These are phyloP conservation scores for Neolamprologus hecqui DNA, from an alignment of 2,113 vertebrate genomes.

Conservation along the genomic window DNA sequence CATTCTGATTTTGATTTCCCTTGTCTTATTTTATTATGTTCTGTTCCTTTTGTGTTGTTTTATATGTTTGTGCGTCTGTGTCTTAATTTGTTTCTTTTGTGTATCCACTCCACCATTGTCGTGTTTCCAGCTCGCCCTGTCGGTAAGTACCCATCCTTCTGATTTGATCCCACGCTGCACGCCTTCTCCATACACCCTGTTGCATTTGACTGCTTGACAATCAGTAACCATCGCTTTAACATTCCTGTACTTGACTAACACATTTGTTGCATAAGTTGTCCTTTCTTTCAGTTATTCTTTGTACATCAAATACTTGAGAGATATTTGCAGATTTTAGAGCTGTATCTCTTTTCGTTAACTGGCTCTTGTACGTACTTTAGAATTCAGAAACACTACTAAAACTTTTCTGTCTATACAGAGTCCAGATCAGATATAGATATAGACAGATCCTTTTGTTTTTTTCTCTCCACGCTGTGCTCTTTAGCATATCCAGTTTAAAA, in stretches of 20 bases:
- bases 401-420: neutral
- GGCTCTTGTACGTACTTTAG: neutral
- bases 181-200: slow-evolving; percentile 58
- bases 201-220: slow-evolving; percentile 33
- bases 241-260: slow-evolving; percentile 38
- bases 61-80: slow-evolving; percentile 41
- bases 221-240: slow-evolving; percentile 57
- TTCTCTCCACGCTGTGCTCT: neutral
- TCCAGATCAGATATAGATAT: neutral
- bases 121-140: slow-evolving; percentile 96
- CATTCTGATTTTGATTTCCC: slow-evolving; percentile 89
- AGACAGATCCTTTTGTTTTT: neutral
- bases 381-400: neutral
- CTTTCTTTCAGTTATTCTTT: neutral
- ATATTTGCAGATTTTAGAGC: neutral
- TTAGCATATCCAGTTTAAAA: neutral
- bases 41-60: slow-evolving; percentile 56
- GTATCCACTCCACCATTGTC: slow-evolving; percentile 94
- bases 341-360: neutral
- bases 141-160: slow-evolving; percentile 97
- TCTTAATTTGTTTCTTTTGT: slow-evolving; percentile 75
- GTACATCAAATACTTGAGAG: neutral
- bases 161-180: slow-evolving; percentile 81
- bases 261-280: neutral
- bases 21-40: slow-evolving; percentile 58